Evolutionary conservation across 1,140 invertebrate species (phyloP).

Genomic region (Gerris buenoi): DNA sequence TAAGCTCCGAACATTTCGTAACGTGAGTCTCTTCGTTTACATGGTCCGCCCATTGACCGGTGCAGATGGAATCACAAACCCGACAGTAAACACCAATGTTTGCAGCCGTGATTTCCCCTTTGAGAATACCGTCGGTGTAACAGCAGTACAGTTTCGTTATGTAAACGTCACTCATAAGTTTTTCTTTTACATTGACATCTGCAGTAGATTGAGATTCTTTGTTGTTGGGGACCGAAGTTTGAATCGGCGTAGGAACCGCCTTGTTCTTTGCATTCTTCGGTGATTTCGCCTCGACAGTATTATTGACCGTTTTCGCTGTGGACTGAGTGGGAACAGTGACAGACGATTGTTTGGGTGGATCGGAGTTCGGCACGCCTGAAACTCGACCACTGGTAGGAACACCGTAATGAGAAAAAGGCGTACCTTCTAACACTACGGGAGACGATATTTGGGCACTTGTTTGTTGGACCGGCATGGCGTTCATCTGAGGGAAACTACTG

Average conservation of each 20-base stretch:
- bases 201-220: background rate
- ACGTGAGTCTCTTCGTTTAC: background rate
- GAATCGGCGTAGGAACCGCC: background rate
- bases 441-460: background rate
- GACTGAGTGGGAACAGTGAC: background rate
- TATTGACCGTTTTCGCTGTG: background rate
- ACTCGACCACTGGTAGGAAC: background rate
- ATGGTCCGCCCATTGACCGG: background rate
- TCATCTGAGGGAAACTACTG: background rate
- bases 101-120: background rate
- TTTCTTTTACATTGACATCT: background rate
- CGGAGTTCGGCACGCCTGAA: too few species aligned
- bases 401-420: background rate
- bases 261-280: background rate
- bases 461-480: background rate
- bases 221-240: background rate
- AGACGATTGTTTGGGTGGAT: background rate
- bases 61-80: background rate
- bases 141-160: background rate
- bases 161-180: background rate
- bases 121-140: background rate
- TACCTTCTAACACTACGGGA: background rate
- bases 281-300: background rate
- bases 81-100: background rate
- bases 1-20: background rate